Conservation (phyloP, 2,888 invertebrate species). For the Pilophorus perplexus region DNA sequence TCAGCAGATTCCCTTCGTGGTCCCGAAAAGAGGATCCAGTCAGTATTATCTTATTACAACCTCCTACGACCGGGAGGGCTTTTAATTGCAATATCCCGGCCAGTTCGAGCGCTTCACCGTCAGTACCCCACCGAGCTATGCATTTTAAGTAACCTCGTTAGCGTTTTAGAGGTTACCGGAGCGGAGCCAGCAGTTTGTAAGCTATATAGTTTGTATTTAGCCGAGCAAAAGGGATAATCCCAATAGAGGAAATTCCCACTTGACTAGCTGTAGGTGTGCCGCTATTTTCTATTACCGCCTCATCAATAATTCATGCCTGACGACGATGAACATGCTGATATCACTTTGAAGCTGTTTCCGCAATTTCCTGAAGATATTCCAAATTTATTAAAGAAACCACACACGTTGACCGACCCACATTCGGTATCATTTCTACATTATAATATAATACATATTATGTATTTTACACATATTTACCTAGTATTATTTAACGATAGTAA, state of each 20-base stretch:
- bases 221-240: background rate
- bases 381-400: too few relatives aligned
- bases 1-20: background rate
- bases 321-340: too few relatives aligned
- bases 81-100: conserved; percentile 17
- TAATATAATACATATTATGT: too few relatives aligned
- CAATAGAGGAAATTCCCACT: background rate
- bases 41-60: conserved; percentile 19
- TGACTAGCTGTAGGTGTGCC: too few relatives aligned
- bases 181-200: background rate
- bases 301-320: background rate
- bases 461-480: too few relatives aligned
- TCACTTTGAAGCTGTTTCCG: too few relatives aligned
- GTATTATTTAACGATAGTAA: too few relatives aligned
- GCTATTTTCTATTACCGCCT: background rate
- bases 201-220: background rate
- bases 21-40: too few relatives aligned
- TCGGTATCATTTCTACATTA: too few relatives aligned
- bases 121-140: conserved; percentile 8
- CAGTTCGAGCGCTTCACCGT: conserved; percentile 4
- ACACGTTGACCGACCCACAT: too few relatives aligned
- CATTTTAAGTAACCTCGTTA: conserved; percentile 22
- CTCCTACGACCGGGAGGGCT: background rate
- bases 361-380: too few relatives aligned
- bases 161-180: background rate